Evolutionary conservation across 2,113 vertebrate genomes (phyloP), one percentile per base, ranked within the genome.

Genomic region (Equus przewalskii): DNA sequence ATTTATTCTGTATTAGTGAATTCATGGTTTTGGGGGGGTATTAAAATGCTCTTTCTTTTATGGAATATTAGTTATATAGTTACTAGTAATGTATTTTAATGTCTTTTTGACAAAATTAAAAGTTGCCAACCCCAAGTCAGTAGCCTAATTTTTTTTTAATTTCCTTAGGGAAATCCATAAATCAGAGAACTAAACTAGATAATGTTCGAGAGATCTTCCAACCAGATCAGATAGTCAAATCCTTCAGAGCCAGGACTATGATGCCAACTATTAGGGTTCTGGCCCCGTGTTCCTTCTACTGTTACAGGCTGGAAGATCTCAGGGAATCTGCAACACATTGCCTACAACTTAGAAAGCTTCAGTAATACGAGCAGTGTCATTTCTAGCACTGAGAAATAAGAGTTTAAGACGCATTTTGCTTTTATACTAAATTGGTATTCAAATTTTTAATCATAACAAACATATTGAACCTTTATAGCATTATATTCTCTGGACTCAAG

Each of bases 401-500:
- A n/a, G 28, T 58, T 92, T 83, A 65, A 84, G 21, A 46, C 30
- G 5, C 7, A 62, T 73, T 79, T 87, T 83, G n/a, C 12, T 86
- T 36, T 65, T 67, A 6, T n/a, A 49, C 11, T 56, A 93, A 96
- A 79, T 21, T 88, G 64, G 7, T 1, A 54, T 58, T 83, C 22
- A 93, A 51, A 51, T 51, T 90, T 96, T 64, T 86, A 82, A 96
- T 67, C 16, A 80, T n/a, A 70, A 3, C 30, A 49, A 56, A 94
- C 85, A 78, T 44, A 78, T 51, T 89, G 36, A 97, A 91, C 22
- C 9, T 65, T 51, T 41, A 72, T 22, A 51, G 3, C 54, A 81
- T 95, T 81, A n/a, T 44, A 94, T 51, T 62, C 21, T 91, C 76
- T 96, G n/a, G 15, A 21, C 21, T 87, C 72, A 9, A 96, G 44